Evolutionary conservation across 2,113 vertebrate genomes (phyloP).

Genomic region (Cryptotis parvus): DNA sequence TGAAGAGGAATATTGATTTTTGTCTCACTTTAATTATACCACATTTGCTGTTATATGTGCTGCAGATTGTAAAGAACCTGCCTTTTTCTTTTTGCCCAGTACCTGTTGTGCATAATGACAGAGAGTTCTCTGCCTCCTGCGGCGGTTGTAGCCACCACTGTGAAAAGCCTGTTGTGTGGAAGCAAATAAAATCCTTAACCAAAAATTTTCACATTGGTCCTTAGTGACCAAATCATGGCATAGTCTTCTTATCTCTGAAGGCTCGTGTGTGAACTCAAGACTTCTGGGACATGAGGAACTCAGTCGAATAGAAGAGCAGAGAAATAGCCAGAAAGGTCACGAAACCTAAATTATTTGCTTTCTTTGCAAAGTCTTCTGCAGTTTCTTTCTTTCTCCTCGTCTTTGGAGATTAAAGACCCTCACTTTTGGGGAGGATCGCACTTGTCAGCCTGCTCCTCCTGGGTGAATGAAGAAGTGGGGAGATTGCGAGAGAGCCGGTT

Average conservation of each 20-base stretch:
- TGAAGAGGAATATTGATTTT: conserved; percentile 72
- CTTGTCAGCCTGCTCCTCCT: conserved; percentile 43
- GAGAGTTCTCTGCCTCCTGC: not conserved
- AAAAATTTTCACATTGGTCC: not conserved
- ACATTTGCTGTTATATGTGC: conserved; percentile 52
- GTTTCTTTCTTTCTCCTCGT: conserved; percentile 41
- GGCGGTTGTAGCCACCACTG: not conserved
- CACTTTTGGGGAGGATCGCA: not conserved
- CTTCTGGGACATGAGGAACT: conserved; percentile 36
- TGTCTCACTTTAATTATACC: conserved; percentile 64
- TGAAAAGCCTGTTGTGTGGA: not conserved
- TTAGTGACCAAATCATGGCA: conserved; percentile 15
- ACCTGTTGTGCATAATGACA: conserved; percentile 33
- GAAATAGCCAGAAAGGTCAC: conserved; percentile 33
- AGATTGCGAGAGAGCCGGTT: not conserved
- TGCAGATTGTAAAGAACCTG: not conserved
- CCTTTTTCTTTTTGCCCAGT: conserved; percentile 24
- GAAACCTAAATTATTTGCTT: conserved; percentile 57
- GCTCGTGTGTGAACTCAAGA: conserved; percentile 8
- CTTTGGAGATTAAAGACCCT: conserved; percentile 68
- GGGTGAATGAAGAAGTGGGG: conserved; percentile 53
- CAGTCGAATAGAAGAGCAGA: conserved; percentile 30
- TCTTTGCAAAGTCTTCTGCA: conserved; percentile 53
- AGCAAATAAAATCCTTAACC: conserved; percentile 40
- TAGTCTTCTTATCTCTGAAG: not conserved